Evolutionary conservation across 1,140 invertebrate genomes (phyloP), one percentile per base, ranked within the genome.

Genomic region (Teleopsis dalmanni): DNA sequence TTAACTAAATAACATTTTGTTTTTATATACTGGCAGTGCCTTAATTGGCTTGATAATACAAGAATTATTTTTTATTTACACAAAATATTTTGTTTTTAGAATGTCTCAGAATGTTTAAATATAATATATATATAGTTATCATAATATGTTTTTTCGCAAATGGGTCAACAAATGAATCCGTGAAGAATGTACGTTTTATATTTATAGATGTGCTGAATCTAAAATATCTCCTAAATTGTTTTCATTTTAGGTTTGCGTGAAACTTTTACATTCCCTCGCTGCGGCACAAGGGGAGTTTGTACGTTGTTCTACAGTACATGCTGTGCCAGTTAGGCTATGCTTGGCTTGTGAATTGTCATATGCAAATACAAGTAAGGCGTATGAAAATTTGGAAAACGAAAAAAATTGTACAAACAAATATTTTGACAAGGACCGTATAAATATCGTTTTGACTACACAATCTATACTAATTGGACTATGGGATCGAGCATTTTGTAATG

Each of bases 381-480:
- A 55, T 19, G 14, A 26, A 0, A 3, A 16, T 0, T 34, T 65
- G 3, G 48, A 55, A 10, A n/a, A 38, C 11, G 19, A 31, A 3
- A 19, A 29, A 0, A 67, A 57, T 35, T 67, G 64, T 25, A 56
- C 61, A 3, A 46, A 54, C 4, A 19, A 13, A 1, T 67, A 56
- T n/a, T 53, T 54, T 8, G 54, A 67, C 26, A 54, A 53, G 2
- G 64, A 67, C 55, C 58, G 64, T 16, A 52, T 67, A 10, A 67
- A 66, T 26, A 48, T 67, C 2, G 53, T 67, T 9, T 25, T 48
- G 5, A 60, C 56, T 8, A 64, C 56, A 0, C 55, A 67, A 33
- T 47, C 45, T 2, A 29, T 57, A 35, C 52, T 67, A 0, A 54
- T 46, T 6, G 52, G 48, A 5, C 48, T 67, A 4, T 67, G 64